phyloP scores from a whole-genome alignment of 2,888 invertebrate species.

The Actias luna region DNA sequence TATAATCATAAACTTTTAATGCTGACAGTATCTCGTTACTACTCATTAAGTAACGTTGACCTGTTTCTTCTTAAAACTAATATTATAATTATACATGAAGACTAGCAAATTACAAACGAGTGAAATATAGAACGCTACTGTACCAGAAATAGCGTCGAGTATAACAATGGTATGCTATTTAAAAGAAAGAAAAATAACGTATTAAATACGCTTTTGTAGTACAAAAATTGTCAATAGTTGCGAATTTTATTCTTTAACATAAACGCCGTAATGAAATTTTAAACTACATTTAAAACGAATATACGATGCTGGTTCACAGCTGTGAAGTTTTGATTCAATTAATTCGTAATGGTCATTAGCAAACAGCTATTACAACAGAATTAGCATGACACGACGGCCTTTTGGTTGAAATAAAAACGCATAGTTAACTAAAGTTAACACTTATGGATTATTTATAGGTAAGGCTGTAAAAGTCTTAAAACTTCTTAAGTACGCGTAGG shows the following conservation, averaged over 20 bases:
- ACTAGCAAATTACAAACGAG: not conserved
- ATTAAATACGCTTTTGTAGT: not conserved
- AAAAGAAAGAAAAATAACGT: not conserved
- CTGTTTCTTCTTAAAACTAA: not conserved
- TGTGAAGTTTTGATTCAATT: not conserved
- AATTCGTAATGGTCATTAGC: not conserved
- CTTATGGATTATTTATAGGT: not conserved
- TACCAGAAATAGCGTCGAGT: not conserved
- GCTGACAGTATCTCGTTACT: not conserved
- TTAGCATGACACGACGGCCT: no score
- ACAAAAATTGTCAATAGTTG: not conserved
- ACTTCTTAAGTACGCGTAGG: not conserved
- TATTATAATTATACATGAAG: not conserved
- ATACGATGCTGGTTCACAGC: not conserved
- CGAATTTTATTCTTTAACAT: not conserved
- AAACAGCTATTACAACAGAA: no score
- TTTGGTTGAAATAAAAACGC: no score
- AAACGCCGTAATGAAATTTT: not conserved
- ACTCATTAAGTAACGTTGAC: not conserved
- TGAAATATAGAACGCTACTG: not conserved
- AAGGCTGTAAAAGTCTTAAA: not conserved
- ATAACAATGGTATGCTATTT: not conserved
- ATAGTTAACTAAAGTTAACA: not conserved
- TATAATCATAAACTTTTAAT: not conserved
- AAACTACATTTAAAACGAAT: not conserved